phyloP scores from a whole-genome alignment of 2,888 invertebrate species.

The Caradrina clavipalpis region DNA sequence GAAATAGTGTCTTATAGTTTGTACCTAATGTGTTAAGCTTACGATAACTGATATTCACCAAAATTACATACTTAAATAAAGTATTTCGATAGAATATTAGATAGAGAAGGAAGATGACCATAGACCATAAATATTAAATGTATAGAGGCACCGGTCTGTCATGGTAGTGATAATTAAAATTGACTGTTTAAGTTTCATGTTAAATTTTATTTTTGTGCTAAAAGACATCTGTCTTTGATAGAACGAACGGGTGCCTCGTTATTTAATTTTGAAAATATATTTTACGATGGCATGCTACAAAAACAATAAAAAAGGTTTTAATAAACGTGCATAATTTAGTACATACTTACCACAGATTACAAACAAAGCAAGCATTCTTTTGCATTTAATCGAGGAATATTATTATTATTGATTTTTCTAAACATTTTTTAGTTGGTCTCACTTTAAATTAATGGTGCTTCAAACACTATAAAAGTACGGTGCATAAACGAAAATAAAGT shows the following conservation, averaged over 20 bases:
- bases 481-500: slow-evolving; percentile 41
- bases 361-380: slow-evolving; percentile 41
- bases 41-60: slow-evolving; percentile 17
- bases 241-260: neutral
- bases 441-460: slow-evolving; percentile 44
- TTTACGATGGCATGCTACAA: slow-evolving; percentile 34
- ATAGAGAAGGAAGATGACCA: neutral
- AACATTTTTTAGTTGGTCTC: slow-evolving; percentile 12
- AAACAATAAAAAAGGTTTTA: slow-evolving; percentile 3
- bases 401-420: neutral
- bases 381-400: neutral
- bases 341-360: slow-evolving; percentile 44
- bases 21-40: slow-evolving; percentile 3
- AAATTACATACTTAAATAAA: slow-evolving; percentile 15
- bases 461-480: slow-evolving; percentile 26
- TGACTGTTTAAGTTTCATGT: too few relatives aligned
- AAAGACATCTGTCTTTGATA: neutral
- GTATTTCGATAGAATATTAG: slow-evolving; percentile 3
- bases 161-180: neutral
- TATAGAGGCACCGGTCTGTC: slow-evolving; percentile 1
- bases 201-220: neutral
- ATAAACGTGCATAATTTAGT: slow-evolving; percentile 51
- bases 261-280: neutral
- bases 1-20: slow-evolving; percentile 12
- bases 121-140: neutral